Base-by-base conservation (phyloP, 92 coral and sea anemone genomes). In the Galaxea fascicularis region DNA sequence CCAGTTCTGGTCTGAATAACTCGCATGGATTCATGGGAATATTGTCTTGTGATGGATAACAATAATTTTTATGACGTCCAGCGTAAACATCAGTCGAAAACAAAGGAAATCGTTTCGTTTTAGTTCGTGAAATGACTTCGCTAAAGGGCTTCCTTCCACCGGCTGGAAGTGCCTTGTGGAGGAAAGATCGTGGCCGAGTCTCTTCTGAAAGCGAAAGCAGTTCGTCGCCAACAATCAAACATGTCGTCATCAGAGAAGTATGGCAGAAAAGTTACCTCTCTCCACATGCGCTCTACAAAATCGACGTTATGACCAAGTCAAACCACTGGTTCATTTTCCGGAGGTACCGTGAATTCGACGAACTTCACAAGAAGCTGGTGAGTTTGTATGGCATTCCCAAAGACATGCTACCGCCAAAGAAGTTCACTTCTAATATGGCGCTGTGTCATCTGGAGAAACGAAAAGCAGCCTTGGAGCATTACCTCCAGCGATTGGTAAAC, bases 311-410 rank as follows among this genome's bases (percentile, higher is more conserved):
- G 97, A 96, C 99, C 10, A 95, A 95, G 76, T 96, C 99, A 11
- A 96, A 96, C 85, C 99, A 96, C 78, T 96, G 99, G 99, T 92
- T 89, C 74, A 93, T 96, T 28, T 86, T 94, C 54, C 98, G 98
- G 51, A 86, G 99, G 76, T 96, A 92, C 69, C 94, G 98, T 24
- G 98, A 96, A 71, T 96, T 96, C 58, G 83, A 83, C 68, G 89
- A 85, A 56, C 93, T 96, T 28, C 99, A 96, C 77, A 92, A 90
- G 81, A 91, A 86, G 73, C 90, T 96, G 11, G 93, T 94, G 4
- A 63, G 72, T 39, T 87, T 89, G 17, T 96, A 94, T 63, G 94
- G 96, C 35, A 95, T 96, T 16, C 99, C 99, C 20, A 96, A 85
- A 47, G 99, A 96, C 73, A 96, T 96, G 99, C 72, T 96, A 6